Conservation (phyloP, 2,888 invertebrate genomes). For the Stegophylla sp. region DNA sequence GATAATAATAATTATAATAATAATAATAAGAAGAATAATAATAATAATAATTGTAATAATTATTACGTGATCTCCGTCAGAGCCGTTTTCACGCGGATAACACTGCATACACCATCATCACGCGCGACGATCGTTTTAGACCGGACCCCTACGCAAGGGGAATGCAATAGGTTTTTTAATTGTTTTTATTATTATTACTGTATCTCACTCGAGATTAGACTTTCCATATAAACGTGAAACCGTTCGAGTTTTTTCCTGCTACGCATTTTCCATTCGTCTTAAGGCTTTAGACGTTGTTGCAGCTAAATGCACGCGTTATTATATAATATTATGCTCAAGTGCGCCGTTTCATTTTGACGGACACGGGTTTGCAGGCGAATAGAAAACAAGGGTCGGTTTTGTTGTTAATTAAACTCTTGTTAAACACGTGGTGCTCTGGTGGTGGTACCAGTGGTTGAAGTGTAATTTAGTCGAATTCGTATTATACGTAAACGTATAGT, state of each 20-base stretch:
- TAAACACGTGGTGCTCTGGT: background rate
- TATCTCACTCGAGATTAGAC: background rate
- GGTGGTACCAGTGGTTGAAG: background rate
- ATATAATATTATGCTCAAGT: too few species aligned
- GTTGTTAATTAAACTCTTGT: background rate
- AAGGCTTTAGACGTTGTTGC: background rate
- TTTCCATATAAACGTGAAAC: background rate
- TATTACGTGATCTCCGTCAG: too few species aligned
- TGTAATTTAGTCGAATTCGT: background rate
- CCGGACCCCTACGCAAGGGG: background rate
- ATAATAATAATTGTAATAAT: background rate
- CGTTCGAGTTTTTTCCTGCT: background rate
- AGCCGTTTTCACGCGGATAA: background rate
- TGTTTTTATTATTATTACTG: background rate
- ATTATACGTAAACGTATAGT: background rate
- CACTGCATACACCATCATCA: background rate
- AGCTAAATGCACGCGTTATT: too few species aligned
- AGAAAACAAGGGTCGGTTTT: background rate
- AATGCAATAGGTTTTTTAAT: background rate
- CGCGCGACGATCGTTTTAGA: background rate
- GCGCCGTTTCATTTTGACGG: too few species aligned
- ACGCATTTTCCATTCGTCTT: background rate
- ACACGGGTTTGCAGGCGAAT: too few species aligned
- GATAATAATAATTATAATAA: too few species aligned
- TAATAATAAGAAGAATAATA: background rate